These are phyloP conservation scores for Oplegnathus fasciatus DNA, from an alignment of 2,113 vertebrate species.

Conservation along the genomic window DNA sequence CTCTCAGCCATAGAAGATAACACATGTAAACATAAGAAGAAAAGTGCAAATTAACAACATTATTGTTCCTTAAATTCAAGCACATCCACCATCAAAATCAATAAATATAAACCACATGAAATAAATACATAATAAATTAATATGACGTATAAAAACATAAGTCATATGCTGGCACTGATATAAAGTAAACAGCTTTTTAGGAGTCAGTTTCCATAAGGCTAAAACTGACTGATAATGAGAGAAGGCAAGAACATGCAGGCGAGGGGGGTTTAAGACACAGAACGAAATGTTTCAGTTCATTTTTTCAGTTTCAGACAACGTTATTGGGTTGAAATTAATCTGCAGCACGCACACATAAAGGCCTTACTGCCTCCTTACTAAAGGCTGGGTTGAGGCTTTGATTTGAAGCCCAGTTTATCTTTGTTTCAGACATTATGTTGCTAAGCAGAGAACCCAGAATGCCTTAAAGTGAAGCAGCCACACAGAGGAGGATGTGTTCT, in stretches of 20 bases:
- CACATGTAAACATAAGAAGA: constrained; percentile 34
- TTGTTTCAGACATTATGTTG: not conserved
- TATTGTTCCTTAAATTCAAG: constrained; percentile 24
- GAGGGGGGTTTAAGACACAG: constrained; percentile 64
- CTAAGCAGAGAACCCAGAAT: not conserved
- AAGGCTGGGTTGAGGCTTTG: not conserved
- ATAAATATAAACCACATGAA: constrained; percentile 3
- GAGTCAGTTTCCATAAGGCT: constrained; percentile 54
- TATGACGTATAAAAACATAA: constrained; percentile 43
- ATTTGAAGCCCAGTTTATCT: not conserved
- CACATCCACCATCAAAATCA: constrained; percentile 15
- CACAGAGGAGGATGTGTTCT: not conserved
- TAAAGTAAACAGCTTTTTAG: constrained; percentile 56
- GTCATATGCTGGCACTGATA: constrained; percentile 63
- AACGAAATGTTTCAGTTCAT: not conserved
- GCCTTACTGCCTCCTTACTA: not conserved
- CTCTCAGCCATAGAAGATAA: constrained; percentile 33
- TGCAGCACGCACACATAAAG: constrained; percentile 18
- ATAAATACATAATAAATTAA: constrained; percentile 35
- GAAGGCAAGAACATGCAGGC: constrained; percentile 71
- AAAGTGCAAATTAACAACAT: constrained; percentile 40
- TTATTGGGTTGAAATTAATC: constrained; percentile 13
- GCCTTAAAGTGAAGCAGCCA: not conserved
- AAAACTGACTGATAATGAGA: constrained; percentile 40
- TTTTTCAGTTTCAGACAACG: not conserved